phyloP scores from a whole-genome alignment of 2,113 vertebrate genomes.

The Cynopterus brachyotis region DNA sequence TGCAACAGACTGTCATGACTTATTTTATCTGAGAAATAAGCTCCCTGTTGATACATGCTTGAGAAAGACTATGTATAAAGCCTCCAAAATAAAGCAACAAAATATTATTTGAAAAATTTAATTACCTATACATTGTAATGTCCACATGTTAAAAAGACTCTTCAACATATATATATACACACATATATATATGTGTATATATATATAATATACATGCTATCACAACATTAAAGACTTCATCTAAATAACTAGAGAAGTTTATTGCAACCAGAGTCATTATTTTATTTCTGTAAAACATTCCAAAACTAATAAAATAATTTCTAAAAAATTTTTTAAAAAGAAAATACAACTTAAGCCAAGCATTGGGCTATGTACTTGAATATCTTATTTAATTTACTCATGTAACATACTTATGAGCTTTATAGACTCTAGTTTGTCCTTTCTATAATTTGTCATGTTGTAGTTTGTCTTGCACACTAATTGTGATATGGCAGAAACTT shows the following conservation, averaged over 20 bases:
- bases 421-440: neutral
- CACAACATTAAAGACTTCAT: neutral
- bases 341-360: neutral
- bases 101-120: conserved; percentile 11
- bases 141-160: neutral
- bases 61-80: neutral
- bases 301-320: neutral
- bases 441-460: neutral
- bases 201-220: neutral
- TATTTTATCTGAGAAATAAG: neutral
- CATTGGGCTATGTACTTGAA: neutral
- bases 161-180: neutral
- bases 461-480: neutral
- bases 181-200: neutral
- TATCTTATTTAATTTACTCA: neutral
- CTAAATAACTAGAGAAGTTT: neutral
- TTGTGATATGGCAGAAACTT: neutral
- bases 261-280: neutral
- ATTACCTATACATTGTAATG: neutral
- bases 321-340: neutral
- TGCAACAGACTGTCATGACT: neutral
- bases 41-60: neutral
- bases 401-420: neutral
- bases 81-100: neutral
- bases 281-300: neutral